These are phyloP conservation scores for Carpatolechia fugitivella DNA, from an alignment of 2,888 invertebrate genomes.

Conservation along the genomic window DNA sequence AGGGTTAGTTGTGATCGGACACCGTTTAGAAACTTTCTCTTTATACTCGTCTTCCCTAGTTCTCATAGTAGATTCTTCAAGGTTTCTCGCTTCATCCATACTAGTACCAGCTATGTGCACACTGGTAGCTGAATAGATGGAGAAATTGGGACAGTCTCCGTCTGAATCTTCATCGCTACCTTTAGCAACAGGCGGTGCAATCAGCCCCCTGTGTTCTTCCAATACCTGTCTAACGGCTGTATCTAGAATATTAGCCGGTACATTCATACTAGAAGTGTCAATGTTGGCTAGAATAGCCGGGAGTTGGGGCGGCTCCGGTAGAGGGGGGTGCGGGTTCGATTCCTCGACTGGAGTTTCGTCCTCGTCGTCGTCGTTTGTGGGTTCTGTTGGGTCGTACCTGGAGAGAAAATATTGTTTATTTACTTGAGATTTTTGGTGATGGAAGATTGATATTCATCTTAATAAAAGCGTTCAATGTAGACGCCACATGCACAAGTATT, in stretches of 20 bases:
- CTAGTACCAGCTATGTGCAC: slow-evolving; percentile 81
- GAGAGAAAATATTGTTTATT: not conserved
- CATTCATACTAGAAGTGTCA: slow-evolving; percentile 38
- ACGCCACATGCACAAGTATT: no score
- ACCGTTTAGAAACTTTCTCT: slow-evolving; percentile 59
- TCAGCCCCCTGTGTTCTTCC: slow-evolving; percentile 53
- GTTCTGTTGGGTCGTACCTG: slow-evolving; percentile 65
- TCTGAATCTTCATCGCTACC: slow-evolving; percentile 72
- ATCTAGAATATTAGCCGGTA: slow-evolving; percentile 49
- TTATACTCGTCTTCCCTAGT: slow-evolving; percentile 51
- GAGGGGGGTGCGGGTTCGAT: slow-evolving; percentile 10
- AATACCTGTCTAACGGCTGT: slow-evolving; percentile 61
- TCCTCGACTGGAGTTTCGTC: slow-evolving; percentile 7
- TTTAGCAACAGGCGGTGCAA: slow-evolving; percentile 24
- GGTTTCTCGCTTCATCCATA: slow-evolving; percentile 16
- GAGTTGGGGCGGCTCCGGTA: slow-evolving; percentile 17
- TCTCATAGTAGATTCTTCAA: not conserved
- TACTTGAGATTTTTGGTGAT: not conserved
- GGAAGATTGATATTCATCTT: no score
- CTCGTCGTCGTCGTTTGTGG: slow-evolving; percentile 62
- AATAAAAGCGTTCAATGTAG: no score
- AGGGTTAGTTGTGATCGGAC: slow-evolving; percentile 59
- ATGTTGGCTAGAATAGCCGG: slow-evolving; percentile 43
- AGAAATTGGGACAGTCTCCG: slow-evolving; percentile 91
- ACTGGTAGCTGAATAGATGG: slow-evolving; percentile 90